Percentiles rank a stretch among this genome's conserved stretches.
Conservation (phyloP, 2,888 invertebrate species). For the Luperina nickerlii region DNA sequence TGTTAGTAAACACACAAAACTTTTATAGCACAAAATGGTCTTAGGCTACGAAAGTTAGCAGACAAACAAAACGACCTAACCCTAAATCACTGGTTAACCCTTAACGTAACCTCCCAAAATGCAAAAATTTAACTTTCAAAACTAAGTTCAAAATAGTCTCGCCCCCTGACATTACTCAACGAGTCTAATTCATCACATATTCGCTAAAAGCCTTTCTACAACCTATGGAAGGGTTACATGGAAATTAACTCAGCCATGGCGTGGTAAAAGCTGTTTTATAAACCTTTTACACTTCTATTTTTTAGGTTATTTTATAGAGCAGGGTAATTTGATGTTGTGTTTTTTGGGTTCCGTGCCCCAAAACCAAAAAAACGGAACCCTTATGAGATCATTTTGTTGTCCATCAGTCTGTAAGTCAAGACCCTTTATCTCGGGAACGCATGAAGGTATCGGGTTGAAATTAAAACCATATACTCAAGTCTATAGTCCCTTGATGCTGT, state of each 20-base stretch:
- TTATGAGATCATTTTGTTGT: no score
- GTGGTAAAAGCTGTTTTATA: neutral
- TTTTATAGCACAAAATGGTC: neutral
- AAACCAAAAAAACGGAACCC: no score
- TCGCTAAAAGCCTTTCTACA: slow-evolving; percentile 50
- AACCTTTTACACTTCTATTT: neutral
- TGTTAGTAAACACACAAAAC: neutral
- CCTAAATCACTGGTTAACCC: neutral
- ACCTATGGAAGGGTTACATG: slow-evolving; percentile 36
- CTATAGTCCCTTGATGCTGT: no score
- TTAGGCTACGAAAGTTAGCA: neutral
- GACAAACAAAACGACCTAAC: neutral
- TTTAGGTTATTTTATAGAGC: neutral
- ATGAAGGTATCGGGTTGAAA: no score
- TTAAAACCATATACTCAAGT: no score
- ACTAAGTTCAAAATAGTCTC: slow-evolving; percentile 12
- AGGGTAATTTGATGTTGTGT: neutral
- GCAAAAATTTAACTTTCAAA: neutral
- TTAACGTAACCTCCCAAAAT: neutral
- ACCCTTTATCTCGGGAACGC: no score
- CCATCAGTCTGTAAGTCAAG: no score
- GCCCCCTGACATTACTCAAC: slow-evolving; percentile 2
- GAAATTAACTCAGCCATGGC: slow-evolving; percentile 32
- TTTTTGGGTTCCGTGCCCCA: no score
- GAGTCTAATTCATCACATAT: slow-evolving; percentile 35